Evolutionary conservation across 2,888 invertebrate species (phyloP).

Genomic region (Cryptops parisi): DNA sequence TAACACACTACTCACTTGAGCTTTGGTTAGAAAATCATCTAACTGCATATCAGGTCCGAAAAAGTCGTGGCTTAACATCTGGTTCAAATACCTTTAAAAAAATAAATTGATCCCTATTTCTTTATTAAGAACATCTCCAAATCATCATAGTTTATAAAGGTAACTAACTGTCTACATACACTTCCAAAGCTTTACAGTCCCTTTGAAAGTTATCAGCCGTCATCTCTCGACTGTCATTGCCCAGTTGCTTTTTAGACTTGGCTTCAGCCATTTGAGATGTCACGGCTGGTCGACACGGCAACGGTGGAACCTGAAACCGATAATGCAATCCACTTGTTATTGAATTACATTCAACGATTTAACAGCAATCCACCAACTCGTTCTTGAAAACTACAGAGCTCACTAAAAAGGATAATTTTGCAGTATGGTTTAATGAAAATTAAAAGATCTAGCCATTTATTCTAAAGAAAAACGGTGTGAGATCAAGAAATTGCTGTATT

Average conservation of each 20-base stretch:
- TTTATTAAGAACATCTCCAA: too few relatives aligned
- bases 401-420: too few relatives aligned
- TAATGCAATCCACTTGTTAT: too few relatives aligned
- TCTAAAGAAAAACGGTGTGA: too few relatives aligned
- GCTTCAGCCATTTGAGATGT: constrained; percentile 32
- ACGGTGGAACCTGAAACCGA: constrained; percentile 31
- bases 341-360: not conserved
- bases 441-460: too few relatives aligned
- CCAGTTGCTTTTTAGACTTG: constrained; percentile 30
- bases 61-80: constrained; percentile 28
- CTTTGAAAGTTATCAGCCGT: constrained; percentile 33
- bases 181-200: constrained; percentile 32
- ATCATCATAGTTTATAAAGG: not conserved
- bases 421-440: too few relatives aligned
- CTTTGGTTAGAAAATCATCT: constrained; percentile 26
- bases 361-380: too few relatives aligned
- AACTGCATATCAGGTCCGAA: constrained; percentile 29
- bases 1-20: too few relatives aligned
- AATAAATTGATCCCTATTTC: too few relatives aligned
- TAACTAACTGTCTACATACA: constrained; percentile 24
- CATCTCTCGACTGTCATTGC: constrained; percentile 29
- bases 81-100: constrained; percentile 27
- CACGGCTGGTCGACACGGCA: constrained; percentile 31
- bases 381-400: too few relatives aligned
- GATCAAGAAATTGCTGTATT: too few relatives aligned